Conservation (phyloP, 2,113 vertebrate species). For the Capreolus pygargus region DNA sequence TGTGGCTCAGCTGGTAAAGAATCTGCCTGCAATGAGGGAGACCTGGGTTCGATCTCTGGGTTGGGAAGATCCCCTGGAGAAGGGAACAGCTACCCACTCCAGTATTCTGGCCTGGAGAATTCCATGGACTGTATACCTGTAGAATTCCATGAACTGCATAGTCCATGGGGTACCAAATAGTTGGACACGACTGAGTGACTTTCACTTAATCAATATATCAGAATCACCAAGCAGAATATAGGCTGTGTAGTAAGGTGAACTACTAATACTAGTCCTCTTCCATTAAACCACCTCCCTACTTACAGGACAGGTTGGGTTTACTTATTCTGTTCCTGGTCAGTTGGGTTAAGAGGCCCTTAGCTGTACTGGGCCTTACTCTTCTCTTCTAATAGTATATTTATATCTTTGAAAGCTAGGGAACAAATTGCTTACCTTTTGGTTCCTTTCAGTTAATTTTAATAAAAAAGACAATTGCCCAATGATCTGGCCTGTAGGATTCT, state of each 20-base stretch:
- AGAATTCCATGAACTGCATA: background rate
- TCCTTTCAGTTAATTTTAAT: background rate
- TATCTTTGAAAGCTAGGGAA: background rate
- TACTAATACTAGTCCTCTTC: background rate
- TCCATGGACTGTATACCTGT: background rate
- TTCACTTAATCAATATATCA: background rate
- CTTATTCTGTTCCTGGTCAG: background rate
- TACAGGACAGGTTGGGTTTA: background rate
- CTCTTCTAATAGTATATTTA: background rate
- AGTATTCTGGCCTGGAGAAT: background rate
- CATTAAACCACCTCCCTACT: background rate
- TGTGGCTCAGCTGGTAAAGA: background rate
- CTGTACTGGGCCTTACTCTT: background rate
- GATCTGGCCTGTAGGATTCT: background rate
- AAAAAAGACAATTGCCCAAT: background rate
- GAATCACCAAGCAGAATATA: background rate
- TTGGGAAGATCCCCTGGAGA: background rate
- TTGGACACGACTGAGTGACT: background rate
- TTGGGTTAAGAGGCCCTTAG: background rate
- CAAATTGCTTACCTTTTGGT: slow-evolving; percentile 15
- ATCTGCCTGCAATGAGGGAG: background rate
- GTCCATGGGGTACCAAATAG: background rate
- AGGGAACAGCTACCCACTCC: background rate
- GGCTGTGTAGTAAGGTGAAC: background rate
- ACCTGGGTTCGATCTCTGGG: background rate